These are phyloP conservation scores for Lemur catta DNA, from an alignment of 2,797 vertebrate genomes.

Conservation along the genomic window DNA sequence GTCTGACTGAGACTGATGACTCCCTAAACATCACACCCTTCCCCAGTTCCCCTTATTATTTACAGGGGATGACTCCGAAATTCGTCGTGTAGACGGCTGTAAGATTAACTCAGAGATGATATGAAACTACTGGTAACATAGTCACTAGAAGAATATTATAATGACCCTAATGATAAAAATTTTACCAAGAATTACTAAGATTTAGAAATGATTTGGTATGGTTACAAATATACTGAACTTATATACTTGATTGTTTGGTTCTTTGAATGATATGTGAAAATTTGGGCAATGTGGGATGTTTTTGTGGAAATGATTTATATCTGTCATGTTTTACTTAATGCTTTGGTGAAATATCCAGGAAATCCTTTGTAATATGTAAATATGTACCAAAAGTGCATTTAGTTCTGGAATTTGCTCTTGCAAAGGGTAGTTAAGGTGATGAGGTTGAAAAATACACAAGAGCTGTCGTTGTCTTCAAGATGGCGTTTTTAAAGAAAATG, in stretches of 20 bases:
- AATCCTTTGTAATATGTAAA: not conserved
- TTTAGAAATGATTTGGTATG: not conserved
- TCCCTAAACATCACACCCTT: not conserved
- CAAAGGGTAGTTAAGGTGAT: not conserved
- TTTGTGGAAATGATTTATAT: not conserved
- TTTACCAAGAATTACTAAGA: not conserved
- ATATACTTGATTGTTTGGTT: not conserved
- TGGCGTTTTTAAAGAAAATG: slow-evolving; percentile 44
- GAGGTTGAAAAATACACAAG: not conserved
- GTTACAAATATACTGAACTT: not conserved
- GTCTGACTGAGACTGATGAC: not conserved
- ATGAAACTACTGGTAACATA: not conserved
- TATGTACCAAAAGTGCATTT: not conserved
- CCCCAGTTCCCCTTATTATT: not conserved
- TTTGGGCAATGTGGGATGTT: not conserved
- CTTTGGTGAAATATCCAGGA: not conserved
- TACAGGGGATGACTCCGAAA: not conserved
- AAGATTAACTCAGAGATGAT: slow-evolving; percentile 1
- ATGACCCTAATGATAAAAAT: not conserved
- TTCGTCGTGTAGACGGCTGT: not conserved
- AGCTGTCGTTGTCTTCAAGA: not conserved
- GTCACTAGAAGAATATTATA: not conserved
- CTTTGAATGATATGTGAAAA: slow-evolving; percentile 21
- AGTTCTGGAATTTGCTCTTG: slow-evolving; percentile 27
- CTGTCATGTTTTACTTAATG: not conserved